Conservation (phyloP, 2,888 invertebrate species). For the Athripsodes cinereus region DNA sequence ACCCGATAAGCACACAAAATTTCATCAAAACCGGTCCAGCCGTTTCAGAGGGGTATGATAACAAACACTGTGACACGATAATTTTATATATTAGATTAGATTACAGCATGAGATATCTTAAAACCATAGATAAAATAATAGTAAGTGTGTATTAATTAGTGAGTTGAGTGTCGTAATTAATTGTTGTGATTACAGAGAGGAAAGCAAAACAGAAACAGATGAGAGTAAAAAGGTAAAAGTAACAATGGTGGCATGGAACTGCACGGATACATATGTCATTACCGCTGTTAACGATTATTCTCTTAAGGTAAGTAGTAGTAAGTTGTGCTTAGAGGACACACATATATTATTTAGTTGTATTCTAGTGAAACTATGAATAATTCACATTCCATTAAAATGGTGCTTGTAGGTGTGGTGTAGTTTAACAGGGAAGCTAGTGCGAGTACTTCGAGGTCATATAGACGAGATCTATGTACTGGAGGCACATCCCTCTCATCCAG, state of each 20-base stretch:
- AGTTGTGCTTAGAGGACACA: neutral
- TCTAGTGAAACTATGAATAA: neutral
- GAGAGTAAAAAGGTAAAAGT: constrained; percentile 66
- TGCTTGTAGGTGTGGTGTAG: constrained; percentile 69
- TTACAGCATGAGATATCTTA: neutral
- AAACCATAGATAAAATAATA: neutral
- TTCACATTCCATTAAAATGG: neutral
- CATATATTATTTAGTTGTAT: neutral
- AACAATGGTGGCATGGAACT: constrained; percentile 96
- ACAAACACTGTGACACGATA: too few species aligned
- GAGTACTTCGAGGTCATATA: constrained; percentile 72
- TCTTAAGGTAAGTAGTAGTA: constrained; percentile 58
- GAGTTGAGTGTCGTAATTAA: too few species aligned
- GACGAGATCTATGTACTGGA: constrained; percentile 94
- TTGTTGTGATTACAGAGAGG: constrained; percentile 28
- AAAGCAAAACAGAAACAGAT: constrained; percentile 40
- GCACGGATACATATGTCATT: constrained; percentile 78
- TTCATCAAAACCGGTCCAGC: too few species aligned
- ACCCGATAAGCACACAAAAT: too few species aligned
- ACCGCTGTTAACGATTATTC: constrained; percentile 88
- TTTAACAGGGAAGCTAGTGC: constrained; percentile 55
- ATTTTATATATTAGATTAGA: too few species aligned
- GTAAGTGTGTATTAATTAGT: too few species aligned
- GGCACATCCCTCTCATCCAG: constrained; percentile 80
- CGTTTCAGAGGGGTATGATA: too few species aligned